Evolutionary conservation across 2,113 vertebrate genomes (phyloP), one percentile per base, ranked within the genome.

Genomic region (Setophaga petechia): DNA sequence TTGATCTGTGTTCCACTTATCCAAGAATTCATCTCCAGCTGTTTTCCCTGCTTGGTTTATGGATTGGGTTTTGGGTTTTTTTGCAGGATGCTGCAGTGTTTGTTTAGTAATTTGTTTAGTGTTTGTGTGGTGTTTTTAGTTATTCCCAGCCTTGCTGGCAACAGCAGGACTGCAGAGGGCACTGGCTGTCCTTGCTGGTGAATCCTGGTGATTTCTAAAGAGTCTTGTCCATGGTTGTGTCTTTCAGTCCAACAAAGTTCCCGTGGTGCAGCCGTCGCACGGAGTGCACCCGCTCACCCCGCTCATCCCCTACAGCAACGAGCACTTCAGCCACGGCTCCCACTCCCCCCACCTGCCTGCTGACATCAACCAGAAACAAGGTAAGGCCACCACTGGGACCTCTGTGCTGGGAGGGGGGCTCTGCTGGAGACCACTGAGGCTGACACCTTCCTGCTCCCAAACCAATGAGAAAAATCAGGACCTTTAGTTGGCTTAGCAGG

Each of bases 361-460:
- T 13, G 99, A 99, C 97, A 98, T 99, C 98, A 99, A 98, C 98
- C 99, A 99, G 98, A 99, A 99, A 84, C 98, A 99, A 99, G 99
- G 99, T 99, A 98, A 89, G 71, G 67, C n/a, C 28, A 90, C 5
- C 7, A 0, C 65, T 31, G 65, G 55, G 11, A n/a, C 9, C 52
- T 9, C 28, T 1, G 0, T 9, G 39, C 30, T 68, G 93, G 81
- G 52, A 67, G 35, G 49, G 77, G 39, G 33, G 12, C 13, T 5
- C 23, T 22, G 78, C 75, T 37, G 55, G 19, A 27, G 51, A 24
- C 30, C 33, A 0, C 61, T 17, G 33, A 11, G 54, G 55, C 21
- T 79, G 67, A n/a, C 76, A 54, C 66, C 35, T n/a, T 43, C 15
- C 54, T 37, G 13, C 4, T 44, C 30, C 57, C 74, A 37, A 5